A percentile compares a stretch with the other conserved stretches of the same genome.
Evolutionary conservation across 2,113 vertebrate species (phyloP).

Genomic region (Tachycineta bicolor): DNA sequence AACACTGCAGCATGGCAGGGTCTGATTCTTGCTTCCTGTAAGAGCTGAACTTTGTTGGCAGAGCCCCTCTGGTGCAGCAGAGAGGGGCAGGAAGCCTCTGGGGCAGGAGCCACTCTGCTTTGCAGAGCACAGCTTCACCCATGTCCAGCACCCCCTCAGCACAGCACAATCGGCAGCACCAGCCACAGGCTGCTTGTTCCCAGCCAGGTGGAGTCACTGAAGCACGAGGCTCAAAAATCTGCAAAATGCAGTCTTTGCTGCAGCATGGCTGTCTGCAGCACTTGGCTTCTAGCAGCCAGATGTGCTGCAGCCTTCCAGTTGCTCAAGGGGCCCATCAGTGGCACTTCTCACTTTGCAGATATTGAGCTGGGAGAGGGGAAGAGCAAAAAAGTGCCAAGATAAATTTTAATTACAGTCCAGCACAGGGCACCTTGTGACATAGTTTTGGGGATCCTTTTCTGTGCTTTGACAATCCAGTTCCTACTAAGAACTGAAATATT

Average conservation of each 20-base stretch:
- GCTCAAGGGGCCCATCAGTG: neutral
- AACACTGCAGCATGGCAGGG: neutral
- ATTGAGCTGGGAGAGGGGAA: neutral
- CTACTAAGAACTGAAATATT: neutral
- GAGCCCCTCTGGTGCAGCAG: neutral
- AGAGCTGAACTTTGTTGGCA: neutral
- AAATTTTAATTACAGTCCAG: neutral
- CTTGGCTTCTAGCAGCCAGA: neutral
- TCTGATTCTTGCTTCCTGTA: neutral
- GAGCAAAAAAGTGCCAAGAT: neutral
- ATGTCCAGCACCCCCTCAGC: rapidly evolving
- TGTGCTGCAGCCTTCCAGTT: neutral
- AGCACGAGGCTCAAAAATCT: rapidly evolving
- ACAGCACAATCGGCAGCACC: rapidly evolving
- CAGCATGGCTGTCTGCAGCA: neutral
- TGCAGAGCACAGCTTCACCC: rapidly evolving
- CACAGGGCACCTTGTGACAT: neutral
- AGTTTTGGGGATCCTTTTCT: neutral
- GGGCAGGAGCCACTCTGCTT: neutral
- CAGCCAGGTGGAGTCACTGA: neutral
- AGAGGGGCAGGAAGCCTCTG: neutral
- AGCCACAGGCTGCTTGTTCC: neutral
- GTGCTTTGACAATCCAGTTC: neutral
- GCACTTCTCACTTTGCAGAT: neutral
- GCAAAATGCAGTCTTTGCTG: neutral